phyloP scores from a whole-genome alignment of 1,140 invertebrate species.

The Drosophila ercepeae region DNA sequence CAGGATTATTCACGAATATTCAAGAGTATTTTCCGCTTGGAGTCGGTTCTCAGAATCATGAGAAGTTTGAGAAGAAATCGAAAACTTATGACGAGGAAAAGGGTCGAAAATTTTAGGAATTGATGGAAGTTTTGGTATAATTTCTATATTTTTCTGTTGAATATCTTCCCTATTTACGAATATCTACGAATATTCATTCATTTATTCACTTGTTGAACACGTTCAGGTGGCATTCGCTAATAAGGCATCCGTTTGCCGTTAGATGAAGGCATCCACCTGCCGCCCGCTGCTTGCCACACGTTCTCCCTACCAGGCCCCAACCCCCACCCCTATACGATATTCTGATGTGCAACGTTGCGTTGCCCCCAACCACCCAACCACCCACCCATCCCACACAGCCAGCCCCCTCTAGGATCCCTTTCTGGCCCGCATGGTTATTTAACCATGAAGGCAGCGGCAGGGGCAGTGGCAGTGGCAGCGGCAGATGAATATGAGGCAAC shows the following conservation, averaged over 20 bases:
- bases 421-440: constrained; percentile 53
- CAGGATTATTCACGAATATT: too few relatives aligned
- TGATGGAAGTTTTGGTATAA: too few relatives aligned
- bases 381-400: too few relatives aligned
- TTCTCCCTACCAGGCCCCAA: not conserved
- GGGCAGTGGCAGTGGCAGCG: too few relatives aligned
- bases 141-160: too few relatives aligned
- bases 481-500: constrained; percentile 2
- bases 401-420: not conserved
- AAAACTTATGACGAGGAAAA: not conserved
- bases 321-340: not conserved
- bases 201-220: constrained; percentile 43
- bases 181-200: constrained; percentile 8
- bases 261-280: constrained; percentile 6
- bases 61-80: not conserved
- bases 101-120: not conserved
- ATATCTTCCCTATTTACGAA: too few relatives aligned
- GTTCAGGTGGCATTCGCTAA: constrained; percentile 28
- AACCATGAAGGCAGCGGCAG: constrained; percentile 66
- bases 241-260: constrained; percentile 34
- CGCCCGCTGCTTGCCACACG: not conserved
- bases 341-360: constrained; percentile 60
- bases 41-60: too few relatives aligned
- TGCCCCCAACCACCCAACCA: not conserved
- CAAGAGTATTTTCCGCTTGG: too few relatives aligned